These are phyloP conservation scores for Sebastiscus albofasciatus DNA, from an alignment of 2,797 vertebrate genomes.

Conservation along the genomic window DNA sequence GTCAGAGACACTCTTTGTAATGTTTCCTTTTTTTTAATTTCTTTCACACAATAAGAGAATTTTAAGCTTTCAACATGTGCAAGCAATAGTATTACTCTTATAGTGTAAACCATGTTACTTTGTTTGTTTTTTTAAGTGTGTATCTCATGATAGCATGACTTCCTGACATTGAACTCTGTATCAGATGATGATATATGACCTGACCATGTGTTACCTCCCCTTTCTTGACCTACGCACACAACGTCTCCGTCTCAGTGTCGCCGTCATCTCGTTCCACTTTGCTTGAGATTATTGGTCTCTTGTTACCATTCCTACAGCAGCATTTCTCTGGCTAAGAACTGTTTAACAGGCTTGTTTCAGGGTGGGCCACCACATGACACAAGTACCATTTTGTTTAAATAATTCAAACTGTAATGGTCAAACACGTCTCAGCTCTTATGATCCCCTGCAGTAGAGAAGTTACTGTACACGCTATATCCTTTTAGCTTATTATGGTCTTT, in stretches of 20 bases:
- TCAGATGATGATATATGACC: conserved; percentile 35
- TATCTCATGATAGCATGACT: conserved; percentile 56
- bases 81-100: conserved; percentile 73
- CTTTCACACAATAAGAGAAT: conserved; percentile 45
- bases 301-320: neutral
- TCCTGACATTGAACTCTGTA: conserved; percentile 36
- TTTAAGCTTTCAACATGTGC: conserved; percentile 65
- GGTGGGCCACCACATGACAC: neutral
- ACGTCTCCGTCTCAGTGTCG: conserved; percentile 9
- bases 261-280: conserved; percentile 12
- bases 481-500: neutral
- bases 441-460: neutral
- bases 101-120: conserved; percentile 52
- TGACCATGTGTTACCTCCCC: conserved; percentile 2
- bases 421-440: neutral
- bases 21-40: conserved; percentile 5
- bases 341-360: conserved; percentile 1
- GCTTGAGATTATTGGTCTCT: conserved; percentile 18
- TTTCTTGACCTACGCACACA: conserved; percentile 3
- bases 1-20: conserved; percentile 57
- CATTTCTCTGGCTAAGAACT: neutral
- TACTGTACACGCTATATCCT: neutral
- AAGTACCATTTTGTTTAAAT: neutral
- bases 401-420: neutral
- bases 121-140: conserved; percentile 42